Percentiles rank a stretch among this genome's conserved stretches.
These are phyloP conservation scores for Corythornis cristatus DNA, from an alignment of 2,113 vertebrate genomes.

Conservation along the genomic window DNA sequence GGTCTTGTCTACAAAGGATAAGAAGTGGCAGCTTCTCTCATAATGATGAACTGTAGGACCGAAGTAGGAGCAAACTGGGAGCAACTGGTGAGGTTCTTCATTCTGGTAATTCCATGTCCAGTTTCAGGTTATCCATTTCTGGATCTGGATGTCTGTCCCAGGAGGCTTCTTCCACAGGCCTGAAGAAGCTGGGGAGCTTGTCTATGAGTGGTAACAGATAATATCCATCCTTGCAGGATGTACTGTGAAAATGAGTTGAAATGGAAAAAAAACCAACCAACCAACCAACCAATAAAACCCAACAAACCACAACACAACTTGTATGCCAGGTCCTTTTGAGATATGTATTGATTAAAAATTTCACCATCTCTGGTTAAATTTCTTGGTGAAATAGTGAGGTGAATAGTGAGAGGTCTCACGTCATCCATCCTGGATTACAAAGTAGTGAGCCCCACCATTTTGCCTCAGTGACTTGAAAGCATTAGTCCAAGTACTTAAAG, in stretches of 20 bases:
- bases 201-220: not conserved
- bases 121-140: not conserved
- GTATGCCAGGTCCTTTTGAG: not conserved
- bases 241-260: not conserved
- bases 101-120: not conserved
- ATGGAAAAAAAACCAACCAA: not conserved
- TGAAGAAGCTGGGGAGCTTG: not conserved
- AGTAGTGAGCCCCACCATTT: not conserved
- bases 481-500: not conserved
- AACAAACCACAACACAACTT: not conserved
- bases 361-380: not conserved
- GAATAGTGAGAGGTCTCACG: not conserved
- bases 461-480: not conserved
- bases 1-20: not conserved
- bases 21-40: not conserved
- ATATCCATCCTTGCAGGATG: not conserved
- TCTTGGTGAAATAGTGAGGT: not conserved
- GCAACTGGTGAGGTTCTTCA: not conserved
- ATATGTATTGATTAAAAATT: not conserved
- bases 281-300: no score
- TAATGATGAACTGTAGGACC: not conserved
- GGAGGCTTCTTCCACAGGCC: not conserved
- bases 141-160: not conserved
- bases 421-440: not conserved
- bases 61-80: not conserved